Percentiles rank a stretch among this genome's conserved stretches.
Evolutionary conservation across 2,113 vertebrate genomes (phyloP).

Genomic region (Astatotilapia flaviijosephi): DNA sequence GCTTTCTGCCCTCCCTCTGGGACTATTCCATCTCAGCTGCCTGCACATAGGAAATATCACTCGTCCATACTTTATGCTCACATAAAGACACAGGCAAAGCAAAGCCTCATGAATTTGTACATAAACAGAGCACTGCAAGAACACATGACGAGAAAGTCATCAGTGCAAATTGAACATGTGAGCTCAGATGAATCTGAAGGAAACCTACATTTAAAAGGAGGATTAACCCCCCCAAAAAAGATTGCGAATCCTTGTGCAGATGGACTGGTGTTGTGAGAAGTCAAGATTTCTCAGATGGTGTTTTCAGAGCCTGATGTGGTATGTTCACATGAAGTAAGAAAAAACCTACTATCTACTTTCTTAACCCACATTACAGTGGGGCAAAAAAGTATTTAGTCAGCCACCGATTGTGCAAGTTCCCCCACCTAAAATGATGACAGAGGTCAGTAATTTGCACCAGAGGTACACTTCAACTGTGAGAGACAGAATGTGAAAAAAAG

Average conservation of each 20-base stretch:
- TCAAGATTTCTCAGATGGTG: background rate
- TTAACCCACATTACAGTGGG: background rate
- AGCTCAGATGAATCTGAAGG: background rate
- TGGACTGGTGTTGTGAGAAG: background rate
- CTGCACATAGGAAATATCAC: background rate
- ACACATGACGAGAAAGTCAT: background rate
- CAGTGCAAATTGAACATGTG: background rate
- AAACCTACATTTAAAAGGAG: background rate
- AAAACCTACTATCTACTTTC: background rate
- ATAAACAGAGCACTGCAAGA: accelerated
- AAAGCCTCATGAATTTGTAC: background rate
- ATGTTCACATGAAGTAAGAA: background rate
- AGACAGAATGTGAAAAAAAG: no score
- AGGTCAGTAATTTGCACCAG: no score
- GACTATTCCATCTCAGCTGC: conserved; percentile 25
- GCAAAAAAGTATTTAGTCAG: no score
- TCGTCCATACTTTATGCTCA: background rate
- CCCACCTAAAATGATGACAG: no score
- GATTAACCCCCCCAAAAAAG: background rate
- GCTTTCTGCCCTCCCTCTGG: conserved; percentile 6
- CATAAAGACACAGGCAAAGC: background rate
- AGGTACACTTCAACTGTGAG: no score
- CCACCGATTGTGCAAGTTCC: no score
- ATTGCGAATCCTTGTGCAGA: background rate
- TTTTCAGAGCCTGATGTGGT: background rate